Conservation (phyloP, 2,113 vertebrate species). For the Ascaphus truei region DNA sequence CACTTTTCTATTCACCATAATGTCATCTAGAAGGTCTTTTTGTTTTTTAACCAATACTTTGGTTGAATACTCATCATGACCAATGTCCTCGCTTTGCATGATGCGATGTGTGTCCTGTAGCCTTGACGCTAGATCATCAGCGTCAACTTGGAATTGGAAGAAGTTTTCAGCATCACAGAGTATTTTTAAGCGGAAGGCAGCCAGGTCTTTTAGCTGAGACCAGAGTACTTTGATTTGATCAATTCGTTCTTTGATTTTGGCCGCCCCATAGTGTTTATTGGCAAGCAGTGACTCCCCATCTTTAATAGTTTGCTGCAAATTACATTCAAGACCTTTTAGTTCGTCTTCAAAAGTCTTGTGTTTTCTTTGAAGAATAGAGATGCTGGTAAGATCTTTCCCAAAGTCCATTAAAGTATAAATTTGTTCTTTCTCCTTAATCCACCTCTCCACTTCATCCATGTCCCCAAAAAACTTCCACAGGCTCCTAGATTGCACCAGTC, state of each 20-base stretch:
- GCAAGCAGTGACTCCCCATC: conserved; percentile 72
- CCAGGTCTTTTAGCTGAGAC: conserved; percentile 87
- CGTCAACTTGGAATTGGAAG: conserved; percentile 92
- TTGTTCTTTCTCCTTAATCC: conserved; percentile 95
- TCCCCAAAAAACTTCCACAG: conserved; percentile 95
- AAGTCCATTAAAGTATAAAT: conserved; percentile 89
- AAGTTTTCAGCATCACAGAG: conserved; percentile 79
- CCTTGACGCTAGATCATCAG: conserved; percentile 82
- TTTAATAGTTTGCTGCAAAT: conserved; percentile 65
- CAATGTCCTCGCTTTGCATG: conserved; percentile 73
- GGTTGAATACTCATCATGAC: conserved; percentile 86
- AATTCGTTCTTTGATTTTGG: conserved; percentile 64
- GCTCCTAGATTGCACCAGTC: conserved; percentile 79
- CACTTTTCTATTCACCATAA: conserved; percentile 65
- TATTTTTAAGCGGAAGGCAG: conserved; percentile 79
- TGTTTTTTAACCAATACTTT: conserved; percentile 78
- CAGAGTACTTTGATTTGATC: conserved; percentile 70
- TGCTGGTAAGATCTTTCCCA: conserved; percentile 88
- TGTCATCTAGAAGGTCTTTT: conserved; percentile 72
- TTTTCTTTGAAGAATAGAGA: conserved; percentile 83
- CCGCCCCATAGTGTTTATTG: conserved; percentile 66
- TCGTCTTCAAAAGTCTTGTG: conserved; percentile 90
- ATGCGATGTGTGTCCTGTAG: conserved; percentile 74
- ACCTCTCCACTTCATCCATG: conserved; percentile 83
- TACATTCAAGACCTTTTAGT: conserved; percentile 67